Conservation (phyloP, 2,113 vertebrate species). For the Damaliscus lunatus region DNA sequence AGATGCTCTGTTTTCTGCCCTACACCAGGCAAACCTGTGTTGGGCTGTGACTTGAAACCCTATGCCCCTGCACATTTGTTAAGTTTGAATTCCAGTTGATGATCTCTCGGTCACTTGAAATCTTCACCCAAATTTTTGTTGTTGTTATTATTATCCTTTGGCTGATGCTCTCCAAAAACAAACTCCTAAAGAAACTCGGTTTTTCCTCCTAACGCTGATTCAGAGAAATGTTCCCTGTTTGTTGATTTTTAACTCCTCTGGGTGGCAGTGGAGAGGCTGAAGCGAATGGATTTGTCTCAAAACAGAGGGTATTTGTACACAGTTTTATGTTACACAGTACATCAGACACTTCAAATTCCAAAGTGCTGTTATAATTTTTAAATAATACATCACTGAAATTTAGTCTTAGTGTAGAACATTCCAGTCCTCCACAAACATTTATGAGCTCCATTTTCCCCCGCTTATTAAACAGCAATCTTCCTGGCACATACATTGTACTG, state of each 20-base stretch:
- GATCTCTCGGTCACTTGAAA: neutral
- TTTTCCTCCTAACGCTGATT: neutral
- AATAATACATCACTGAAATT: constrained; percentile 64
- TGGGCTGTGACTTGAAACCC: neutral
- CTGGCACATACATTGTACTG: constrained; percentile 57
- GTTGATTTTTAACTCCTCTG: constrained; percentile 47
- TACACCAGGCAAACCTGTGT: neutral
- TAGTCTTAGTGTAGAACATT: constrained; percentile 71
- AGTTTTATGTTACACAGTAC: constrained; percentile 18
- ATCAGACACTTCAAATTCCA: constrained; percentile 74
- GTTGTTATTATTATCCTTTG: neutral
- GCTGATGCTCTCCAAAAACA: neutral
- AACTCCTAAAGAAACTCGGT: neutral
- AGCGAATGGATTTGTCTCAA: constrained; percentile 4
- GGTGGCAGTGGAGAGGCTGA: constrained; percentile 56
- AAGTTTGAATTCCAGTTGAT: neutral
- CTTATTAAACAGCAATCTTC: constrained; percentile 72
- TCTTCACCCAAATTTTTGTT: neutral
- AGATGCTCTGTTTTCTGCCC: constrained; percentile 18
- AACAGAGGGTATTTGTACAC: constrained; percentile 54
- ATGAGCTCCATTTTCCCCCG: constrained; percentile 69
- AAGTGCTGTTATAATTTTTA: constrained; percentile 70
- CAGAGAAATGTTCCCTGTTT: neutral
- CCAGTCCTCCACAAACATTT: constrained; percentile 78
- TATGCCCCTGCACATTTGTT: neutral